Evolutionary conservation across 2,113 vertebrate genomes (phyloP).

Genomic region (Alaudala cheleensis): DNA sequence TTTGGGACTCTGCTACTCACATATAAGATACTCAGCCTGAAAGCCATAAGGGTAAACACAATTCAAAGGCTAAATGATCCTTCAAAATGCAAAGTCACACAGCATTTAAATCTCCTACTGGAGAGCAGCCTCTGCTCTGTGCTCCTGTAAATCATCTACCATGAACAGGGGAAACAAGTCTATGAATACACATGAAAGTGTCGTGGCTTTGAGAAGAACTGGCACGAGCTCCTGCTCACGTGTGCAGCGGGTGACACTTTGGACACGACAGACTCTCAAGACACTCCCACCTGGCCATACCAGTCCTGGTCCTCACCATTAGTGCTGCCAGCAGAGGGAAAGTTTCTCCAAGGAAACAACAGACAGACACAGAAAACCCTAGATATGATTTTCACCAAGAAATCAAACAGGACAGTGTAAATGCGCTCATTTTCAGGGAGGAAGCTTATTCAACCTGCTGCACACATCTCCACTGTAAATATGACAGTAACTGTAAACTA

Average conservation of each 20-base stretch:
- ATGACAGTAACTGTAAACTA: not conserved
- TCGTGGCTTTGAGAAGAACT: not conserved
- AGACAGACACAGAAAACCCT: not conserved
- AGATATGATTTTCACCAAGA: not conserved
- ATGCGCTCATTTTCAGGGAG: not conserved
- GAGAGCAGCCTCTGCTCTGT: not conserved
- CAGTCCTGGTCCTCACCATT: not conserved
- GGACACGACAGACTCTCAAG: rapidly evolving
- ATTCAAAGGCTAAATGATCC: not conserved
- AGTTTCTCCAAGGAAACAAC: not conserved
- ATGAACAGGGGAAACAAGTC: not conserved
- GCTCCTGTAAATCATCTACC: conserved; percentile 32
- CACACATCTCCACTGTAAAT: not conserved
- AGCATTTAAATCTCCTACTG: not conserved
- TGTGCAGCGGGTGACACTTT: not conserved
- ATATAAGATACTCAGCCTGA: not conserved
- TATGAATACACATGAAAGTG: not conserved
- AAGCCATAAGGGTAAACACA: not conserved
- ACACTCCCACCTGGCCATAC: not conserved
- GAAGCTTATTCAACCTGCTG: not conserved
- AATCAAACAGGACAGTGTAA: not conserved
- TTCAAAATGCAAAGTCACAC: not conserved
- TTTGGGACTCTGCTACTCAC: not conserved
- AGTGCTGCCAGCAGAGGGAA: not conserved
- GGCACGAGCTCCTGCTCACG: not conserved